Conservation (phyloP, 2,888 invertebrate species). For the Parnassius mnemosyne region DNA sequence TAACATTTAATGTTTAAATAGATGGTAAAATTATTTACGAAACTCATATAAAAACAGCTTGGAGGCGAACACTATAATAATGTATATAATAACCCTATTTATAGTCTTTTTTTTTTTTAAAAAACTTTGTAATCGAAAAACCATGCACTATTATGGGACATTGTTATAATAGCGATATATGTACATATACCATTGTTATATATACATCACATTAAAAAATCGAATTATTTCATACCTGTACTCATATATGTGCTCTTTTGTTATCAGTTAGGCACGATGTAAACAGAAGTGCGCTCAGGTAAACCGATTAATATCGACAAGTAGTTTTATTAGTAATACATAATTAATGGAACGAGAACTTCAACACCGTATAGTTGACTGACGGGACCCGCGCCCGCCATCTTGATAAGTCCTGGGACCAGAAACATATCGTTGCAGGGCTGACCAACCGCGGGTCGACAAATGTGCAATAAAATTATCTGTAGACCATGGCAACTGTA, state of each 20-base stretch:
- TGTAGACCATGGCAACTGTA: background rate
- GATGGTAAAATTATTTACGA: too few relatives aligned
- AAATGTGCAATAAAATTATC: background rate
- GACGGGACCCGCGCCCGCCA: conserved; percentile 7
- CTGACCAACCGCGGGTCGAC: conserved; percentile 2
- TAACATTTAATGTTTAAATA: too few relatives aligned
- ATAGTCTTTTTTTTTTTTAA: background rate
- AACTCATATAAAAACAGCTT: too few relatives aligned
- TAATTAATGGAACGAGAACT: conserved; percentile 6
- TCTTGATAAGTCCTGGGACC: conserved; percentile 8
- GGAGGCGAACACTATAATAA: too few relatives aligned
- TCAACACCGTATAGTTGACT: conserved; percentile 3
- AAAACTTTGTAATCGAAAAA: too few relatives aligned
- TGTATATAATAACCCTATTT: too few relatives aligned
- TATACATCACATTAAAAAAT: background rate
- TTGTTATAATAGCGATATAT: too few relatives aligned
- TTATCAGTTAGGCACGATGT: background rate
- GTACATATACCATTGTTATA: background rate
- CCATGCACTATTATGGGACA: too few relatives aligned
- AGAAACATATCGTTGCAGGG: conserved; percentile 23
- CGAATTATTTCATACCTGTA: background rate
- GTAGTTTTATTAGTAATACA: background rate
- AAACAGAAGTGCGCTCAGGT: background rate
- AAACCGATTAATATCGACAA: background rate
- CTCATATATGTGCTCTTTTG: background rate